Evolutionary conservation across 2,797 vertebrate genomes (phyloP).

Genomic region (Myripristis murdjan): DNA sequence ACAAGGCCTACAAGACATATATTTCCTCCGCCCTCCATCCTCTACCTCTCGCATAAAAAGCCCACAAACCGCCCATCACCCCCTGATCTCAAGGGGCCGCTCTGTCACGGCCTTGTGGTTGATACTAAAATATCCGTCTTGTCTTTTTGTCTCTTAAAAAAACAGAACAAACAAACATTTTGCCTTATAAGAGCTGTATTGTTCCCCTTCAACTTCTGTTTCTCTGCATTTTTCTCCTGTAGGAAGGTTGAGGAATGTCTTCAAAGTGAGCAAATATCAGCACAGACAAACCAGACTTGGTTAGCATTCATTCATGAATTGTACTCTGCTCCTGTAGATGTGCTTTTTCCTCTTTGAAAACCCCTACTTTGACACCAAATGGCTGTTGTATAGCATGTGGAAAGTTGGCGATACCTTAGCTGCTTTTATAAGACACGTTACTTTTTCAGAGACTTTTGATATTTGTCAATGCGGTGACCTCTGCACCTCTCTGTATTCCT

Average conservation of each 20-base stretch:
- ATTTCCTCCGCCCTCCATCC: slow-evolving; percentile 25
- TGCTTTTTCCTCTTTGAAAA: background rate
- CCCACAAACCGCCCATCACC: slow-evolving; percentile 17
- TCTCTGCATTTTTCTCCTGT: background rate
- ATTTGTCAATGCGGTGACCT: slow-evolving; percentile 62
- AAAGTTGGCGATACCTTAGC: slow-evolving; percentile 15
- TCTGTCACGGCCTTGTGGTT: slow-evolving; percentile 16
- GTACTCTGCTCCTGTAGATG: slow-evolving; percentile 8
- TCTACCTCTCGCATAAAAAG: slow-evolving; percentile 30
- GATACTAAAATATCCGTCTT: slow-evolving; percentile 22
- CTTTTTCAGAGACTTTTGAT: slow-evolving; percentile 50
- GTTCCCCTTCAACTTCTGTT: slow-evolving; percentile 1
- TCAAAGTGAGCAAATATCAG: slow-evolving; percentile 24
- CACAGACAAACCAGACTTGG: background rate
- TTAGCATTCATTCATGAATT: slow-evolving; percentile 22
- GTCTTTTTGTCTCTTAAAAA: background rate
- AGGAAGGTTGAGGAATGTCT: slow-evolving; percentile 1
- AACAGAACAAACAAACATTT: background rate
- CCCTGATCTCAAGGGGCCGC: slow-evolving; percentile 21
- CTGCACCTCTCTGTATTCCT: slow-evolving; percentile 54
- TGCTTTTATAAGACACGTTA: slow-evolving; percentile 36
- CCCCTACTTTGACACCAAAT: background rate
- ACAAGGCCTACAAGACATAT: slow-evolving; percentile 48
- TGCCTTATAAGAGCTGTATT: slow-evolving; percentile 8
- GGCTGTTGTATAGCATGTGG: slow-evolving; percentile 9